Conservation (phyloP, 2,888 invertebrate genomes). For the Cyaniris semiargus region DNA sequence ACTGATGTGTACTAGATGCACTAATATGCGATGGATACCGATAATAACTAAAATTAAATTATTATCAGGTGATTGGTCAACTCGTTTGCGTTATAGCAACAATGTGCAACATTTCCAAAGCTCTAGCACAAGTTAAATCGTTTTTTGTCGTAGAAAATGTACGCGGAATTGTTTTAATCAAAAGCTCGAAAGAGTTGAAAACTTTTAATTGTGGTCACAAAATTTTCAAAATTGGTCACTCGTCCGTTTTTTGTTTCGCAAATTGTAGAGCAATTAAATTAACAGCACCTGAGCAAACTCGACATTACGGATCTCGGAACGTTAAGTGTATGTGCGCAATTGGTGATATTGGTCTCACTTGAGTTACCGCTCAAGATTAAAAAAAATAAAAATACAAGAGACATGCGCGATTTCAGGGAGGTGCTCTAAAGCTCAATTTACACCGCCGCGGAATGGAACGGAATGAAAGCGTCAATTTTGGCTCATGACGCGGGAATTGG, state of each 20-base stretch:
- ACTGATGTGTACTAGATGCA: no score
- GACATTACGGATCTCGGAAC: not conserved
- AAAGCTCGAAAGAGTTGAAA: constrained; percentile 7
- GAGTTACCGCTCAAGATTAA: not conserved
- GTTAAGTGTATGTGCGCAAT: not conserved
- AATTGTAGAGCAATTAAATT: constrained; percentile 22
- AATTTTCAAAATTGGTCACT: constrained; percentile 19
- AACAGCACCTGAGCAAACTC: constrained; percentile 23
- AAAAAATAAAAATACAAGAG: no score
- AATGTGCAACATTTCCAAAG: not conserved
- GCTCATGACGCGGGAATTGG: no score
- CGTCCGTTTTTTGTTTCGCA: constrained; percentile 13
- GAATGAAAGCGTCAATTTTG: no score
- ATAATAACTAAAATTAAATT: no score
- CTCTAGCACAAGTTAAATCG: not conserved
- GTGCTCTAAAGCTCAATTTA: no score
- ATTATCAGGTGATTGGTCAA: not conserved
- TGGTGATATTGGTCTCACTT: not conserved
- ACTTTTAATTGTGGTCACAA: constrained; percentile 18
- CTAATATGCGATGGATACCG: no score
- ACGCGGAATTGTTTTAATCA: not conserved
- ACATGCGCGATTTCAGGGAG: no score
- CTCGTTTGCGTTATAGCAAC: not conserved
- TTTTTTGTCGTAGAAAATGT: not conserved
- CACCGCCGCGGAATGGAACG: no score